Evolutionary conservation across 2,113 vertebrate genomes (phyloP).

Genomic region (Columba janthina): DNA sequence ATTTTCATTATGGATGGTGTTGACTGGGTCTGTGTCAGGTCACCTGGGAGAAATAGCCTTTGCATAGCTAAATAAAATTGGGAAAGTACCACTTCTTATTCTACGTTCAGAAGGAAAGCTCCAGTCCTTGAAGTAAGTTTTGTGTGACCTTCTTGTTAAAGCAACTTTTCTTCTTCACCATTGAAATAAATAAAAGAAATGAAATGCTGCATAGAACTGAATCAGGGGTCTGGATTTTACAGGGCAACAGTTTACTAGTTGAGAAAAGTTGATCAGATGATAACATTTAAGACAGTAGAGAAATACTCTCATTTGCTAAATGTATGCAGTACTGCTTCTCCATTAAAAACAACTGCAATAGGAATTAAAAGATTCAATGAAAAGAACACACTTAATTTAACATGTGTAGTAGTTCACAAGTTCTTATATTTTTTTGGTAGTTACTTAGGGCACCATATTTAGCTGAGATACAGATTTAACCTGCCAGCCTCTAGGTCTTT

Average conservation of each 20-base stretch:
- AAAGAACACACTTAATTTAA: neutral
- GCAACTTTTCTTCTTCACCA: neutral
- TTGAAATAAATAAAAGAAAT: conserved; percentile 10
- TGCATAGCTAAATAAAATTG: conserved; percentile 81
- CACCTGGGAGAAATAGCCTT: conserved; percentile 76
- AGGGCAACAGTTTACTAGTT: neutral
- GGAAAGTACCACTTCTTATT: conserved; percentile 59
- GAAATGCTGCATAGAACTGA: neutral
- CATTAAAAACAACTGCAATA: neutral
- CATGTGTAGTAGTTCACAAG: neutral
- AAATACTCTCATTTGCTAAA: neutral
- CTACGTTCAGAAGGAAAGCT: conserved; percentile 61
- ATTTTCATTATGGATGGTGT: conserved; percentile 87
- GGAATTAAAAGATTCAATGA: neutral
- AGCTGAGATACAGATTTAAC: neutral
- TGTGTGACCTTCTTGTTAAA: conserved; percentile 64
- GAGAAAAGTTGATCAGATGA: neutral
- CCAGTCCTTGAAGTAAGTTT: conserved; percentile 61
- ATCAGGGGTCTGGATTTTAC: neutral
- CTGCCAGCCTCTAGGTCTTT: neutral
- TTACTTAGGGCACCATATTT: neutral
- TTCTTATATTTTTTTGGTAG: neutral
- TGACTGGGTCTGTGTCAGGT: conserved; percentile 78
- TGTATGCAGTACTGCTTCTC: neutral
- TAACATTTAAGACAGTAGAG: neutral